Base-by-base conservation (phyloP, 2,888 invertebrate genomes). In the Hydropsyche betteni region DNA sequence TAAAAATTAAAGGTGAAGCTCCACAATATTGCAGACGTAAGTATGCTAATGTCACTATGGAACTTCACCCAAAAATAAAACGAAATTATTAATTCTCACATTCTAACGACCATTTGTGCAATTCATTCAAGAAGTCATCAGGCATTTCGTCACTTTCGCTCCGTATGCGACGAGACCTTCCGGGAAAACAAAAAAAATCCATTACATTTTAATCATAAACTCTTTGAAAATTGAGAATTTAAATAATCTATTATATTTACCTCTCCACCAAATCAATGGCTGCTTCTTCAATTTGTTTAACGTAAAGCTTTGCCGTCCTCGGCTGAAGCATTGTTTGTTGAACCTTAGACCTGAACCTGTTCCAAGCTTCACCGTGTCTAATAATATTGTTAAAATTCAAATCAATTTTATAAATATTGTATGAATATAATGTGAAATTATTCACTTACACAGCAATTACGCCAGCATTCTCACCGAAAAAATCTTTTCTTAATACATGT, bases 91-190 rank as follows among this genome's bases (percentile, higher is more conserved):
- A 33, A 36, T 8, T 64, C 90, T 89, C 84, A 92, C 94, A 93
- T 86, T 94, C 94, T 68, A 94, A 84, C 2, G 93, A 92, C 94
- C 94, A 94, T 83, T 93, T 92, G 81, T 92, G 91, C 38, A 93
- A 88, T 84, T 93, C 92, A 79, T 91, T 91, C 68, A 91, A 83
- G 81, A 93, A 92, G 82, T 93, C 88, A 0, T 85, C 85, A 0
- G 91, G 91, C 76, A 92, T 89, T 84, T 92, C 91, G 4, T 84
- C 83, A 38, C 87, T 83, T 58, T 83, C 81, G 80, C 91, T 86
- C 81, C 88, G 87, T 80, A 91, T 86, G 78, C 83, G 82, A n/a
- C 87, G 84, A 81, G 91, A 85, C 81, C 92, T 91, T 83, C 69
- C 86, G 85, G 58, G 44, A 75, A 74, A 71, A 71, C 70, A 36